phyloP scores from a whole-genome alignment of 2,797 vertebrate genomes.

The Phoeniculus purpureus region DNA sequence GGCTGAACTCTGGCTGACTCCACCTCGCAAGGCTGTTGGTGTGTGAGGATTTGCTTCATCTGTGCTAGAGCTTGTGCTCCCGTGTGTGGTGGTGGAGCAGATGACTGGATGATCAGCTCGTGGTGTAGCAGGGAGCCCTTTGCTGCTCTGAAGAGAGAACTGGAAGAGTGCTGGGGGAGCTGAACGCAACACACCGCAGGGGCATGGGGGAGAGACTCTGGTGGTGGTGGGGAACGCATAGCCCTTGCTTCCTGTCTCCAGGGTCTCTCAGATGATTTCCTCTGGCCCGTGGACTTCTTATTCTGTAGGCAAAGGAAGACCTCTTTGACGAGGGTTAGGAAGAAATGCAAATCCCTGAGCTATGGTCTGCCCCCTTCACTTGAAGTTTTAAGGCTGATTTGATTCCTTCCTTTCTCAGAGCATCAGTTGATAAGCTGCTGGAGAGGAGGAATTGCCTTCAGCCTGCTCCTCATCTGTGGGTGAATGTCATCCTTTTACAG shows the following conservation, averaged over 20 bases:
- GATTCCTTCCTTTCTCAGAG: background rate
- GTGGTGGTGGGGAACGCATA: background rate
- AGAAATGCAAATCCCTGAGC: background rate
- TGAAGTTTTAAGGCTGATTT: background rate
- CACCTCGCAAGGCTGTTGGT: background rate
- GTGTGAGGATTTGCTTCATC: background rate
- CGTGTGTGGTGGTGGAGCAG: background rate
- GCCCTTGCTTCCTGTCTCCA: background rate
- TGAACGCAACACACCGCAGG: background rate
- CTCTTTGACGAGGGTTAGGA: background rate
- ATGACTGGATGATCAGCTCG: background rate
- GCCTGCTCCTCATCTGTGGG: background rate
- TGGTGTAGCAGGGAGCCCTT: background rate
- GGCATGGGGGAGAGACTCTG: rapidly evolving
- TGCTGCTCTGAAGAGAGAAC: background rate
- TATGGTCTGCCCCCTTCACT: background rate
- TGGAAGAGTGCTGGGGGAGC: background rate
- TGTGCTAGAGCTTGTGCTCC: background rate
- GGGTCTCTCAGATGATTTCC: background rate
- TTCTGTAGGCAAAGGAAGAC: background rate
- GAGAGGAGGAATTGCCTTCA: background rate
- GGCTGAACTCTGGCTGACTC: background rate
- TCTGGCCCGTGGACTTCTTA: background rate
- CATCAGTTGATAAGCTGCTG: background rate
- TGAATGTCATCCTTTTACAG: background rate